Base-by-base conservation (phyloP, 2,113 vertebrate genomes). In the Misgurnus anguillicaudatus region DNA sequence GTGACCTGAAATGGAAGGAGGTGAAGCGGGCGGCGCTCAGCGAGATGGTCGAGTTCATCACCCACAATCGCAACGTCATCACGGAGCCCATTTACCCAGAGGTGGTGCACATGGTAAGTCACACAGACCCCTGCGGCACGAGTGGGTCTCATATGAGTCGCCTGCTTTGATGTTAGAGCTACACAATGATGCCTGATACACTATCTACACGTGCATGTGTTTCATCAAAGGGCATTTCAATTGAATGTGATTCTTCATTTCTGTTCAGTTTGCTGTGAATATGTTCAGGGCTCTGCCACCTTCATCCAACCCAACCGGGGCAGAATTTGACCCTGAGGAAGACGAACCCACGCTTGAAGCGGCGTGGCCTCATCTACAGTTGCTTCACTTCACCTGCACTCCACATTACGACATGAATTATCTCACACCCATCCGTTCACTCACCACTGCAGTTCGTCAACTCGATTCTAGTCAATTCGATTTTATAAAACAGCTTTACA, bases 1-100 rank as follows among this genome's bases (percentile, higher is more conserved):
- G 97, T 86, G 97, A 99, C 92, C 94, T 99, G 13, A 99, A 99
- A 95, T 99, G 97, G 97, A 99, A 99, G 92, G 97, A 99, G 87
- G 97, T 99, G 82, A 99, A 99, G 85, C 91, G 97, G 63, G 96
- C 96, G 71, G 97, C 96, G 75, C 87, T 98, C 79, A 99, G 96
- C 90, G 96, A 99, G 80, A 99, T 99, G 97, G 97, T 99, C 85
- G 97, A 99, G 87, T 98, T 98, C 80, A 97, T 99, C 92, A 99
- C 95, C 81, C 97, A 98, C 85, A 98, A 96, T 86, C 94, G 96
- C 84, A 97, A 95, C 66, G 96, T 98, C 91, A 96, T 98, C 93
- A 98, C 97, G 6, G 97, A 99, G 83, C 97, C 97, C 66, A 95
- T 99, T 85, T 99, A 98, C 84, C 97, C 97, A 0, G 97, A 98